Evolutionary conservation across 2,113 vertebrate genomes (phyloP).

Genomic region (Microtus richardsoni): DNA sequence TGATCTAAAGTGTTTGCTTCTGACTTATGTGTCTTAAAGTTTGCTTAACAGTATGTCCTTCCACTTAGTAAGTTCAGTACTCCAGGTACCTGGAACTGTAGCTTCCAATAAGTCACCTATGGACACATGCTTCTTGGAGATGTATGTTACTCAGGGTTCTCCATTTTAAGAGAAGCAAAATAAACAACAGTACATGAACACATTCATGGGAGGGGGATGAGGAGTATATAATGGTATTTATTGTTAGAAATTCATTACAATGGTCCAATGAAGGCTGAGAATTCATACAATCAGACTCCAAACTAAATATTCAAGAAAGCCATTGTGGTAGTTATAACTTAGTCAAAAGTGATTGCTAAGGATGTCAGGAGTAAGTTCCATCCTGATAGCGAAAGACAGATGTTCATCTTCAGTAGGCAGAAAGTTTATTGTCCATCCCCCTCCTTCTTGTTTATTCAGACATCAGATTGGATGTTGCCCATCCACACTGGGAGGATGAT

Average conservation of each 20-base stretch:
- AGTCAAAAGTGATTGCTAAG: fast-evolving
- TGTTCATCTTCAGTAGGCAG: not conserved
- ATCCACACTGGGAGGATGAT: not conserved
- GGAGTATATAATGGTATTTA: not conserved
- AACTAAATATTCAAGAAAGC: not conserved
- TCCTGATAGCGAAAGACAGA: not conserved
- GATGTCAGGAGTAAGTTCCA: not conserved
- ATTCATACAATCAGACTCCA: not conserved
- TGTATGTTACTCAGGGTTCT: not conserved
- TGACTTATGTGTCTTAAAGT: not conserved
- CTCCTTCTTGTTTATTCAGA: not conserved
- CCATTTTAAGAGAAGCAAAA: not conserved
- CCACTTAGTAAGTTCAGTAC: not conserved
- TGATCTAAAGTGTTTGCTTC: not conserved
- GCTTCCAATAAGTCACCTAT: not conserved
- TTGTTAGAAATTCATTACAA: not conserved
- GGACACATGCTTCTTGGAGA: not conserved
- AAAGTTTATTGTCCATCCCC: not conserved
- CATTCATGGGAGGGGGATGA: no score
- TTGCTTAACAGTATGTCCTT: not conserved
- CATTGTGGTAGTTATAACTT: not conserved
- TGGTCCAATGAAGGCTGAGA: not conserved
- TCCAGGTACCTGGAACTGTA: not conserved
- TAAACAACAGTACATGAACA: not conserved
- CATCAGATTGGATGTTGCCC: not conserved